Evolutionary conservation across 2,113 vertebrate species (phyloP).

Genomic region (Cardinalis cardinalis): DNA sequence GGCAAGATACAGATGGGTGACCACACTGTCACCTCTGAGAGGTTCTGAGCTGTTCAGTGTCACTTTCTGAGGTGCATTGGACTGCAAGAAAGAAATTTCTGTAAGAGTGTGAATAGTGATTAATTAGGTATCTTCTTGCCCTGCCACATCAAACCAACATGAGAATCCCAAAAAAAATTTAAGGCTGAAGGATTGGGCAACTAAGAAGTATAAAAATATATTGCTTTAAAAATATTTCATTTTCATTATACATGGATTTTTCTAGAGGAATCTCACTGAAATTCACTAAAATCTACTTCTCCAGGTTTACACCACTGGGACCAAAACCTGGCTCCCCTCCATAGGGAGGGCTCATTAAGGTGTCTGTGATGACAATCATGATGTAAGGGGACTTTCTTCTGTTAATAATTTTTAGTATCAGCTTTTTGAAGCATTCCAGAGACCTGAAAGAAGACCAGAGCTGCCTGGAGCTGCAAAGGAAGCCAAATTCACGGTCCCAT

Average conservation of each 20-base stretch:
- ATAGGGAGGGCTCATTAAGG: background rate
- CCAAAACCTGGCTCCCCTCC: background rate
- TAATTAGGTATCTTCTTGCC: background rate
- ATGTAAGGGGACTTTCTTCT: background rate
- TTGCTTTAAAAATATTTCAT: background rate
- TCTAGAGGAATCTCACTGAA: background rate
- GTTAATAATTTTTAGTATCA: background rate
- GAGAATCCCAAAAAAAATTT: background rate
- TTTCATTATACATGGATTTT: background rate
- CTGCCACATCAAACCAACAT: background rate
- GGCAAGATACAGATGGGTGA: background rate
- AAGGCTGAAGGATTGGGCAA: background rate
- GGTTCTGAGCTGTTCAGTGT: background rate
- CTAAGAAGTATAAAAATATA: background rate
- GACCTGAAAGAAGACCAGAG: background rate
- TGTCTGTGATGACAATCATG: background rate
- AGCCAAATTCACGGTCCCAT: background rate
- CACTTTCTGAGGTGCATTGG: fast-evolving
- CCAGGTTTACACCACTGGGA: background rate
- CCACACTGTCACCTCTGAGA: background rate
- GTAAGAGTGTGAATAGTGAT: background rate
- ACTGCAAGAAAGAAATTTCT: background rate
- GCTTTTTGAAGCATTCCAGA: background rate
- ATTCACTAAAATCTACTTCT: background rate
- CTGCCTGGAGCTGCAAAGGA: background rate